Evolutionary conservation across 2,113 vertebrate species (phyloP), one percentile per base, ranked within the genome.

Genomic region (Donacobius atricapilla): DNA sequence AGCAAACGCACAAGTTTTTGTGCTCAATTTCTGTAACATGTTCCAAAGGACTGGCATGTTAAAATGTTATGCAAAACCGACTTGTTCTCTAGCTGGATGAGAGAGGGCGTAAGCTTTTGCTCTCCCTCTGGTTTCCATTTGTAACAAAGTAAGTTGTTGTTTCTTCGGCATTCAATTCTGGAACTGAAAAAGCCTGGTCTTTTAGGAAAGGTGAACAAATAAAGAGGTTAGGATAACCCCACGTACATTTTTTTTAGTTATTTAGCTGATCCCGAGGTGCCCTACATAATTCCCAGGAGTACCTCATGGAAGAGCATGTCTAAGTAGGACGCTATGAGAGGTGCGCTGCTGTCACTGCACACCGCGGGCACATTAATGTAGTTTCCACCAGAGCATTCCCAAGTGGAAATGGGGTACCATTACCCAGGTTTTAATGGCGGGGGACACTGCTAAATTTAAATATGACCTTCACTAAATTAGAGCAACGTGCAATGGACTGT

Each of bases 391-490:
- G 51, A 60, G 69, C 76, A 71, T 68, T 92, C 68, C 80, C 79
- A 35, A 19, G 27, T 48, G 82, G 37, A 80, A 93, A 70, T 14
- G 69, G 60, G n/a, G 31, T 23, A 70, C 50, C 53, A 56, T 35
- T 66, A 47, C 39, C 42, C 82, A 72, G 24, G 48, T 71, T 79
- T 89, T 64, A 87, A 75, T 53, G 73, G 69, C 10, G 3, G 53
- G 39, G 64, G 60, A 80, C 33, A 45, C 5, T 10, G 47, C 88
- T 93, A 86, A 92, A 92, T 92, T 95, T 93, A 91, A 93, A 83
- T 75, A 51, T 1, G n/a, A 93, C 83, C 93, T 95, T 88, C 64
- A 40, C 60, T 78, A 64, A 96, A 93, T 66, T 60, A 68, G 87
- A 93, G 44, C 71, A 86, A 93, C 51, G 39, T 84, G 77, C 73